phyloP scores from a whole-genome alignment of 2,888 invertebrate genomes.

The Brachyptera risi region DNA sequence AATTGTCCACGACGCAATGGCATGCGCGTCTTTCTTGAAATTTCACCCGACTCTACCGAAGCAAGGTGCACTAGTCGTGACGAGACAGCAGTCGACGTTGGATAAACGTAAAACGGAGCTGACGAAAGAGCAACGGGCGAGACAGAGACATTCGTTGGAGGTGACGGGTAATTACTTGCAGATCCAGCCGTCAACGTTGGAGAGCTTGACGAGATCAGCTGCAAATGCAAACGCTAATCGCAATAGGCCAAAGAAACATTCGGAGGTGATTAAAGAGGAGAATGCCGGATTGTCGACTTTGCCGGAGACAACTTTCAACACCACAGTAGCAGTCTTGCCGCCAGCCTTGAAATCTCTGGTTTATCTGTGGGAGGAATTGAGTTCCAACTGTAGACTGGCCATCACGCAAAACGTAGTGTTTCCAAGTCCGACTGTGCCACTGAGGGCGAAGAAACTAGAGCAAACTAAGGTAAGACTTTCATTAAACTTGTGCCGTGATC shows the following conservation, averaged over 20 bases:
- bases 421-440: constrained; percentile 51
- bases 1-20: constrained; percentile 96
- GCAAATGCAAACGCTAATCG: constrained; percentile 75
- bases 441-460: constrained; percentile 33
- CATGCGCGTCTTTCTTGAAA: constrained; percentile 93
- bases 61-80: constrained; percentile 70
- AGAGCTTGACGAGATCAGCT: constrained; percentile 71
- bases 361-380: constrained; percentile 85
- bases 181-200: constrained; percentile 73
- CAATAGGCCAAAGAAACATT: constrained; percentile 48
- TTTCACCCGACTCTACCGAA: constrained; percentile 86
- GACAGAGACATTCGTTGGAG: constrained; percentile 85
- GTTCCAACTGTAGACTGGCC: constrained; percentile 61
- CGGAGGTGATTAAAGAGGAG: constrained; percentile 42
- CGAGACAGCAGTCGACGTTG: constrained; percentile 46
- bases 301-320: constrained; percentile 48
- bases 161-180: constrained; percentile 70
- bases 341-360: constrained; percentile 82
- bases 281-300: constrained; percentile 41
- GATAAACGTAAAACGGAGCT: constrained; percentile 50
- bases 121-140: constrained; percentile 57
- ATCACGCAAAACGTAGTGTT: constrained; percentile 58
- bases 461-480: constrained; percentile 33
- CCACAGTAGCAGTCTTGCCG: constrained; percentile 75
- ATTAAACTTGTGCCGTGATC: too few relatives aligned